A percentile compares a stretch with the other conserved stretches of the same genome.
Conservation (phyloP, 2,888 invertebrate genomes). For the Dryadula phaetusa region DNA sequence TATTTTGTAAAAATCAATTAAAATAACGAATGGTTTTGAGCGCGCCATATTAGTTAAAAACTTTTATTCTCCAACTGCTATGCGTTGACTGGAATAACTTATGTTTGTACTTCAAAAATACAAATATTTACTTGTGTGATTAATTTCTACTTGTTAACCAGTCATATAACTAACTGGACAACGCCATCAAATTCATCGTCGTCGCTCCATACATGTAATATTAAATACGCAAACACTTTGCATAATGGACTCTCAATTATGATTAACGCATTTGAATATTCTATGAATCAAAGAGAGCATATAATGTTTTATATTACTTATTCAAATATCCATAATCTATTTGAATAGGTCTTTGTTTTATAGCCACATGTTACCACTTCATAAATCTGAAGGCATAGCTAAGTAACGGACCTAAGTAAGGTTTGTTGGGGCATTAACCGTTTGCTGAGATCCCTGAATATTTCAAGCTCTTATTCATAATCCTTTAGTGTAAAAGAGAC, state of each 20-base stretch:
- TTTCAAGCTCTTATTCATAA: constrained; percentile 33
- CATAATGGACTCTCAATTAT: constrained; percentile 25
- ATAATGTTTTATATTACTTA: constrained; percentile 36
- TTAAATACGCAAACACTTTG: constrained; percentile 18
- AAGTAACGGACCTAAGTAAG: constrained; percentile 45
- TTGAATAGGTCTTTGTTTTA: constrained; percentile 42
- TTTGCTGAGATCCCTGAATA: constrained; percentile 41
- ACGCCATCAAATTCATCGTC: no score
- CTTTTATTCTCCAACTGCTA: no score
- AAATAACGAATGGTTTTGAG: no score
- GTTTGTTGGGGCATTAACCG: constrained; percentile 41
- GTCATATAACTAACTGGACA: background rate
- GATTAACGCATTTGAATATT: constrained; percentile 26
- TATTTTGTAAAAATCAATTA: no score
- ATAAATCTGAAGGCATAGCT: constrained; percentile 46
- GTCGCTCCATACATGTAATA: background rate
- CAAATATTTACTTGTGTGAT: background rate
- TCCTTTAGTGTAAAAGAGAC: constrained; percentile 35
- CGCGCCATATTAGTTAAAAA: no score
- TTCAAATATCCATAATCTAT: constrained; percentile 38
- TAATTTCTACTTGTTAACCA: background rate
- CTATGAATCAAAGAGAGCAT: constrained; percentile 12
- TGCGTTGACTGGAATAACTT: background rate
- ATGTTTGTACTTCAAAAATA: background rate
- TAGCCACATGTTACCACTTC: constrained; percentile 47